phyloP scores from a whole-genome alignment of 2,113 vertebrate genomes.

The Genyomyrus donnyi region DNA sequence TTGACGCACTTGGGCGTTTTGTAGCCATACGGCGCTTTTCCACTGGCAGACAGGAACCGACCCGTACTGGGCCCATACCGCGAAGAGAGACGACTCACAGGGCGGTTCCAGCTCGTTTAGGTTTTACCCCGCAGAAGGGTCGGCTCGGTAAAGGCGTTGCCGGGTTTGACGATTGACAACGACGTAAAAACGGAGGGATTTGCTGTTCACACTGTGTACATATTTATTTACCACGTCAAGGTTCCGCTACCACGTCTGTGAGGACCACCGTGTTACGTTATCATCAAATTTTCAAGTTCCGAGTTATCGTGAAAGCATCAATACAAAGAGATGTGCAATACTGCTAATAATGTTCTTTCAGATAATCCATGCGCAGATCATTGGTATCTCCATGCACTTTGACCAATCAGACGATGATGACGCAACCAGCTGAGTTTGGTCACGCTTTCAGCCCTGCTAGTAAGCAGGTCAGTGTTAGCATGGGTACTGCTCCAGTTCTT shows the following conservation, averaged over 20 bases:
- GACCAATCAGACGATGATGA: neutral
- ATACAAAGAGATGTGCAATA: neutral
- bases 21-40: neutral
- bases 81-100: neutral
- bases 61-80: neutral
- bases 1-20: neutral
- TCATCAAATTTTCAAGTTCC: neutral
- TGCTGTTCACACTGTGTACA: neutral
- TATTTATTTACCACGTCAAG: neutral
- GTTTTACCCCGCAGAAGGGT: neutral
- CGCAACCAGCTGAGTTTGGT: neutral
- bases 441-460: neutral
- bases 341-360: neutral
- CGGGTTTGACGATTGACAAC: neutral
- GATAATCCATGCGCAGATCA: neutral
- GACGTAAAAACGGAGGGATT: neutral
- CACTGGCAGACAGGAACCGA: neutral
- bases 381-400: neutral
- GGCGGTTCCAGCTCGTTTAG: neutral
- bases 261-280: no score
- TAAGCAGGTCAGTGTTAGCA: neutral
- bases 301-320: neutral
- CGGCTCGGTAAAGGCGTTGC: neutral
- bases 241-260: neutral
- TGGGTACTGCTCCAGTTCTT: neutral